These are phyloP conservation scores for Lasioglossum lativentre DNA, from an alignment of 2,888 invertebrate species.

Conservation along the genomic window DNA sequence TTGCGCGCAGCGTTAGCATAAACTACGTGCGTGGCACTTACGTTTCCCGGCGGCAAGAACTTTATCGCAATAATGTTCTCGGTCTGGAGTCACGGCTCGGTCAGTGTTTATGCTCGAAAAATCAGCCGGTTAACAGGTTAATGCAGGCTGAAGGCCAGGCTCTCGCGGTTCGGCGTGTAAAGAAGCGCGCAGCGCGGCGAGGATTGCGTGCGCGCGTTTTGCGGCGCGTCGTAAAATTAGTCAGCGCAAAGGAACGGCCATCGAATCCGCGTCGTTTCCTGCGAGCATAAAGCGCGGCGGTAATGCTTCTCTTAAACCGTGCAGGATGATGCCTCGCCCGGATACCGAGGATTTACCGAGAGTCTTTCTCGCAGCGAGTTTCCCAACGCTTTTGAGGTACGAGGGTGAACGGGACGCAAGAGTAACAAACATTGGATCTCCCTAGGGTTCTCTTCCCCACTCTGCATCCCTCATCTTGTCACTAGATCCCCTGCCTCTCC, in stretches of 20 bases:
- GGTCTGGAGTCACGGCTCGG: neutral
- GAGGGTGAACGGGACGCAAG: constrained; percentile 2
- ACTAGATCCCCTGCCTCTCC: too few species aligned
- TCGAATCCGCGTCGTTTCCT: constrained; percentile 54
- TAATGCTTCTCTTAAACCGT: constrained; percentile 61
- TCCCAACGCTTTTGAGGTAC: constrained; percentile 38
- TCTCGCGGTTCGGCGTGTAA: constrained; percentile 6
- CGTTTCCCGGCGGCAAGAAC: constrained; percentile 2
- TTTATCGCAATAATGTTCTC: constrained; percentile 8
- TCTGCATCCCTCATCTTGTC: too few species aligned
- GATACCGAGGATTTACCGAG: constrained; percentile 41
- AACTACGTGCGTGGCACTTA: neutral
- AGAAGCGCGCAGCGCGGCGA: constrained; percentile 4
- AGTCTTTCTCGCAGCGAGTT: constrained; percentile 29
- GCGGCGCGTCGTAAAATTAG: constrained; percentile 60
- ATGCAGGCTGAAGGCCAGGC: constrained; percentile 1
- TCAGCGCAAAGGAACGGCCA: constrained; percentile 54
- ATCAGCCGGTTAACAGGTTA: constrained; percentile 16
- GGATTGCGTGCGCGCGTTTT: constrained; percentile 32
- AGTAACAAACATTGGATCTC: neutral
- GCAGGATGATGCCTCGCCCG: constrained; percentile 45
- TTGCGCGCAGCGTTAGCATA: neutral
- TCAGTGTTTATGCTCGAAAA: constrained; percentile 15
- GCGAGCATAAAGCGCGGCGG: constrained; percentile 52
- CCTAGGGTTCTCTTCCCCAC: too few species aligned